A percentile compares a stretch with the other conserved stretches of the same genome.
Conservation (phyloP, 2,797 vertebrate genomes). For the Pseudochromis fuscus region DNA sequence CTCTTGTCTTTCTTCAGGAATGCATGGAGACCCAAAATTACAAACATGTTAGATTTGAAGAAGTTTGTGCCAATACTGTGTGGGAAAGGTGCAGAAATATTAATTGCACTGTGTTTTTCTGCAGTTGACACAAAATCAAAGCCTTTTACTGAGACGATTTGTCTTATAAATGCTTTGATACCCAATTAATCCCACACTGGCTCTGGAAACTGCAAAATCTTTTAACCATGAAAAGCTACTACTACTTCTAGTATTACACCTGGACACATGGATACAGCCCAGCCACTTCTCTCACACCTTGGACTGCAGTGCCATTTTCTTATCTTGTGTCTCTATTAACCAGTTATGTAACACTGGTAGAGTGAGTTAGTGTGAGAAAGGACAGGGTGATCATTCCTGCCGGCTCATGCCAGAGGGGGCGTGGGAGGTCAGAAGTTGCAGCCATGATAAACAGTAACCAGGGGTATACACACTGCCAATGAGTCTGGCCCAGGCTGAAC, state of each 20-base stretch:
- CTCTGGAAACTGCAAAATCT: neutral
- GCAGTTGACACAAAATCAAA: neutral
- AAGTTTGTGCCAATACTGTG: no score
- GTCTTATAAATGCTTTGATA: neutral
- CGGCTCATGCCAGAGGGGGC: neutral
- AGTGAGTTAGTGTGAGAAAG: constrained; percentile 24
- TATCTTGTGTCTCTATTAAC: constrained; percentile 38
- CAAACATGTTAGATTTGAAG: no score
- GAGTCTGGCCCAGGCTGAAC: constrained; percentile 27
- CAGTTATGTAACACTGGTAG: constrained; percentile 55
- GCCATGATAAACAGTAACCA: constrained; percentile 52
- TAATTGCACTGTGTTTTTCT: neutral
- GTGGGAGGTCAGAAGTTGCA: constrained; percentile 26
- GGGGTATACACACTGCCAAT: neutral
- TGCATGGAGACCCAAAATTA: no score
- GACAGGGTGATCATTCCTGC: constrained; percentile 27
- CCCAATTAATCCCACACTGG: neutral
- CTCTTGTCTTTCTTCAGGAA: neutral
- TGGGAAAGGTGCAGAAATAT: neutral
- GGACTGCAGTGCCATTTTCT: constrained; percentile 41
- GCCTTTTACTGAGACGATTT: neutral
- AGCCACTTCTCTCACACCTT: constrained; percentile 25
- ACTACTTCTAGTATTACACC: neutral
- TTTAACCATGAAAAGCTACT: neutral
- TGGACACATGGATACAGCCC: neutral